Evolutionary conservation across 2,797 vertebrate species (phyloP).

Genomic region (Trichosurus vulpecula): DNA sequence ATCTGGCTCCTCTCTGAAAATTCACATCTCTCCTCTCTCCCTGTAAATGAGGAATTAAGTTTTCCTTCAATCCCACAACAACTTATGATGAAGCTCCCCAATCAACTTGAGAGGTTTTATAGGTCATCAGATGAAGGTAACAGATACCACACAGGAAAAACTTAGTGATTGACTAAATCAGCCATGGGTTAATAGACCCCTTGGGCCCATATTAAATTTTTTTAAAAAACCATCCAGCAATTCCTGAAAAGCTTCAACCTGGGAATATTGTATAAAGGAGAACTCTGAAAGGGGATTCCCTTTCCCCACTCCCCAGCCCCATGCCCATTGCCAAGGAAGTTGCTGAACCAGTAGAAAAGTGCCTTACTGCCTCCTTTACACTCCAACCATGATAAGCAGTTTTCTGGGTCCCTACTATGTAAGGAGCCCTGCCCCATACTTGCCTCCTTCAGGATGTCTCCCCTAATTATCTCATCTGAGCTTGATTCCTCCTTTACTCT

Average conservation of each 20-base stretch:
- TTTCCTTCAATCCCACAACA: not conserved
- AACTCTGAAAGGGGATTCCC: not conserved
- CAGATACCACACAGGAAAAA: not conserved
- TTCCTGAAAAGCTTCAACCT: not conserved
- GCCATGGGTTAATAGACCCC: not conserved
- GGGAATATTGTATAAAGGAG: not conserved
- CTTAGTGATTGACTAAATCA: not conserved
- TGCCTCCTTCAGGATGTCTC: not conserved
- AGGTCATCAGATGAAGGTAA: not conserved
- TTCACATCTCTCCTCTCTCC: not conserved
- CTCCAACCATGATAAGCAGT: not conserved
- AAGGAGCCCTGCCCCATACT: not conserved
- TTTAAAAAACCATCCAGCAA: not conserved
- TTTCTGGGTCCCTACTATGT: not conserved
- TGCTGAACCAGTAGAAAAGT: not conserved
- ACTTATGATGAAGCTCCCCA: not conserved
- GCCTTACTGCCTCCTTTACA: not conserved
- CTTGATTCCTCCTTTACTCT: not conserved
- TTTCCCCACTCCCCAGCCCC: not conserved
- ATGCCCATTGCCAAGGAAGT: not conserved
- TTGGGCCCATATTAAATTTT: not conserved
- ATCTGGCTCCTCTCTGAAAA: not conserved
- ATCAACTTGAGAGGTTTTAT: not conserved
- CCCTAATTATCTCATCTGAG: not conserved
- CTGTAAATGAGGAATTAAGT: not conserved